These are phyloP conservation scores for Drosophila formosana DNA, from an alignment of 2,888 invertebrate genomes.

Conservation along the genomic window DNA sequence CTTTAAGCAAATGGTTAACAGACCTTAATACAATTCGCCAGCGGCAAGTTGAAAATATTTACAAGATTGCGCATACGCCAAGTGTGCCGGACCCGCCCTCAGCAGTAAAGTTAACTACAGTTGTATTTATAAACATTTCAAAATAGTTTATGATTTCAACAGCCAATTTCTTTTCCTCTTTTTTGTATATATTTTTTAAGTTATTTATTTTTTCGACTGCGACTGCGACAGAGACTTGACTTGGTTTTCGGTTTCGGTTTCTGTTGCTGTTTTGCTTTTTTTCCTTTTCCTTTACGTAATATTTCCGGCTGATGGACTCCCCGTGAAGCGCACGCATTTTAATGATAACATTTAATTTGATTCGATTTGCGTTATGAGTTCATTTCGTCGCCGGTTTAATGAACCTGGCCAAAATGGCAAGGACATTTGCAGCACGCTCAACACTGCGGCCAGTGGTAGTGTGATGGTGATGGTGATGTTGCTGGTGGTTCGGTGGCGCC, in stretches of 20 bases:
- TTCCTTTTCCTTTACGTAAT: slow-evolving; percentile 10
- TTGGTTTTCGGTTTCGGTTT: neutral
- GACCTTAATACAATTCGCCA: slow-evolving; percentile 42
- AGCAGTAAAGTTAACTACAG: slow-evolving; percentile 36
- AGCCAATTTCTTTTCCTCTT: slow-evolving; percentile 26
- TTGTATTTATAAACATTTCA: slow-evolving; percentile 46
- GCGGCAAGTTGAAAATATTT: slow-evolving; percentile 35
- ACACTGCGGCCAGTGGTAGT: neutral
- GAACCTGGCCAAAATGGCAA: slow-evolving; percentile 55
- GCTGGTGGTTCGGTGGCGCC: slow-evolving; percentile 42
- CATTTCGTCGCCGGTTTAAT: slow-evolving; percentile 49
- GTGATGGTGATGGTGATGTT: slow-evolving; percentile 2
- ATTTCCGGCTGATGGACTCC: slow-evolving; percentile 48
- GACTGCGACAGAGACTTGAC: neutral
- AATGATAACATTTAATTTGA: slow-evolving; percentile 48
- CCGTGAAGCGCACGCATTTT: slow-evolving; percentile 52
- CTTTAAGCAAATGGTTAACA: slow-evolving; percentile 44
- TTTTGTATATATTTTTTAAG: slow-evolving; percentile 7
- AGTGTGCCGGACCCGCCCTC: slow-evolving; percentile 27
- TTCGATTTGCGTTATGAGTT: slow-evolving; percentile 37
- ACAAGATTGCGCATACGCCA: slow-evolving; percentile 52
- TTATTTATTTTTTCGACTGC: neutral
- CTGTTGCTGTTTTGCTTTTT: neutral
- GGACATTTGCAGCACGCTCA: slow-evolving; percentile 53
- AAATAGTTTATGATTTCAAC: slow-evolving; percentile 39